Evolutionary conservation across 2,113 vertebrate species (phyloP), one percentile per base, ranked within the genome.

Genomic region (Grammomys surdaster): DNA sequence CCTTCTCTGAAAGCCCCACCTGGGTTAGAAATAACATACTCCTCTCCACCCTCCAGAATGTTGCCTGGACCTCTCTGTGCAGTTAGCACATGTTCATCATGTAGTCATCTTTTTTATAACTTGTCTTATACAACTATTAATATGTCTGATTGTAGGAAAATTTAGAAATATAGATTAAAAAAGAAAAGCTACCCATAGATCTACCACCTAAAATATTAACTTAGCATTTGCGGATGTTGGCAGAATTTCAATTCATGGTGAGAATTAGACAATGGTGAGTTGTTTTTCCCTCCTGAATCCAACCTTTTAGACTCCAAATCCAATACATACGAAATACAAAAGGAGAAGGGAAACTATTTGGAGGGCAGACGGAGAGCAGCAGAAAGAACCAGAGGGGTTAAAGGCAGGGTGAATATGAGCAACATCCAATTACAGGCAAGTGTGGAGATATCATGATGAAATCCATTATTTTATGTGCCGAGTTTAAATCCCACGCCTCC

Each of bases 101-200:
- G 31, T 4, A 8, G 9, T 92, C 5, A 7, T n/a, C 51, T 82
- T 94, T 48, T 36, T 24, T 84, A 54, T 84, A 51, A 60, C 26
- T 81, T 88, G 24, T 78, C 22, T 81, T 89, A 26, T 24, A 28
- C 43, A 91, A 70, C 46, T 56, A 70, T 14, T 67, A 65, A 51
- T 89, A 46, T 22, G 24, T 63, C 48, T 58, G 51, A 54, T 33
- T 93, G 60, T 85, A 93, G 56, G 43, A 84, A 88, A 88, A 88
- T 36, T 84, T 48, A 70, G 73, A 93, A 95, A 65, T 90, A 90
- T 28, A 90, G 65, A 40, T 12, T 67, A 40, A 81, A 40, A 81
- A 92, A 48, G 48, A 60, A 63, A 95, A 90, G 28, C 8, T 33
- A 86, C 56, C 91, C 51, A 12, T 24, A 43, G 46, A 63, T 69